Evolutionary conservation across 2,888 invertebrate species (phyloP), one percentile per base, ranked within the genome.

Genomic region (Xylota segnis): DNA sequence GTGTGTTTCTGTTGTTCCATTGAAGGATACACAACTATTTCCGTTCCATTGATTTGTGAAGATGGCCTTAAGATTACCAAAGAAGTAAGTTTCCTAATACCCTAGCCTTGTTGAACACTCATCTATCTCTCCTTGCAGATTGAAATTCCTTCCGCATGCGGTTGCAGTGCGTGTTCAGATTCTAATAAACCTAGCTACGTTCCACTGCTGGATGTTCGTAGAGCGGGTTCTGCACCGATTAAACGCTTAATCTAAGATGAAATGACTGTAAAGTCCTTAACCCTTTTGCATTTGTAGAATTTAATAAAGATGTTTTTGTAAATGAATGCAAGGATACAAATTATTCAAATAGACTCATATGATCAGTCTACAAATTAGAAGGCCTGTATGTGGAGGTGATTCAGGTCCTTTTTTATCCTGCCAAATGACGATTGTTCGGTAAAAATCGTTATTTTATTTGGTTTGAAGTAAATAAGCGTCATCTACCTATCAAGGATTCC

Each of bases 1-100:
- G 89, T 90, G 76, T 94, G 95, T 90, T 93, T 93, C 78, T 96
- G 96, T 89, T 96, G 94, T 90, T 91, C 91, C 52, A 93, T 93
- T 32, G 89, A 90, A 50, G 88, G 89, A 87, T 91, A 90, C 74
- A 88, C 90, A 66, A 71, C 89, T 56, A 90, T 92, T 68, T 87
- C 88, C 18, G 90, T 92, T 50, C 87, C 90, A 40, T 89, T 94
- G 84, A 89, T 89, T 6, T 94, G 94, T 84, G 92, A 92, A 6
- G 93, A 94, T 89, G 93, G 93, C 4, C 89, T 88, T 43, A 89
- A 87, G 14, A 72, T 89, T 0, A 37, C 32, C 5, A 89, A 89
- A 32, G 88, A 89, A 29, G 89, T 89, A 76, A 87, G 82, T 88
- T 68, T 88, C 18, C 81, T 65, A 0, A 7, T 14, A 9, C 37